Conservation (phyloP, 2,113 vertebrate genomes). For the Stomatorhinus ivindoensis region DNA sequence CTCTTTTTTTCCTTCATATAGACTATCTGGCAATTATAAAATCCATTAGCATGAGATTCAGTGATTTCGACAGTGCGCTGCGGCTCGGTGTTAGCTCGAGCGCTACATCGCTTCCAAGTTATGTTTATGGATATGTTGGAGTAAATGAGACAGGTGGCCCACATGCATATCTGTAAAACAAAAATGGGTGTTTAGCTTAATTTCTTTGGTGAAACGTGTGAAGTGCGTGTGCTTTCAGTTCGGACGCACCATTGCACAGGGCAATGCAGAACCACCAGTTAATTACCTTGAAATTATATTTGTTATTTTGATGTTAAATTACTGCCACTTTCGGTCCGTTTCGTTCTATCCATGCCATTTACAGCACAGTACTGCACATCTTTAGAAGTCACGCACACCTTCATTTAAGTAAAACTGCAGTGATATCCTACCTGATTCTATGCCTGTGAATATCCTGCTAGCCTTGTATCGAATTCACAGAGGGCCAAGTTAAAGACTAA, state of each 20-base stretch:
- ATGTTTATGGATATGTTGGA: neutral
- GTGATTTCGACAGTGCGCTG: neutral
- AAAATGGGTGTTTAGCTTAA: neutral
- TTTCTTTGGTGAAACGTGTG: neutral
- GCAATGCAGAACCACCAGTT: neutral
- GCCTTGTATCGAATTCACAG: neutral
- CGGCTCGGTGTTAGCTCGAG: neutral
- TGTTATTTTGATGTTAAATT: neutral
- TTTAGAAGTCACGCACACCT: neutral
- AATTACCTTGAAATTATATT: neutral
- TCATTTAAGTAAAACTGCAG: neutral
- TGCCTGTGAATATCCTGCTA: neutral
- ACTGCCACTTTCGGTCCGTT: neutral
- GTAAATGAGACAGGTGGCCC: neutral
- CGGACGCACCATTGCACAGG: neutral
- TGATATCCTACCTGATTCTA: neutral
- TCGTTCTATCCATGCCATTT: neutral
- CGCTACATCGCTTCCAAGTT: neutral
- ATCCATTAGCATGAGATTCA: neutral
- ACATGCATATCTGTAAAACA: neutral
- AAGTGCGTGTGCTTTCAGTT: neutral
- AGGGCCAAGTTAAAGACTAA: neutral
- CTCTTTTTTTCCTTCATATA: neutral
- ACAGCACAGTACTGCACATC: neutral
- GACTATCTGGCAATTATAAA: neutral